These are phyloP conservation scores for Celastrina argiolus DNA, from an alignment of 2,888 invertebrate species.

Conservation along the genomic window DNA sequence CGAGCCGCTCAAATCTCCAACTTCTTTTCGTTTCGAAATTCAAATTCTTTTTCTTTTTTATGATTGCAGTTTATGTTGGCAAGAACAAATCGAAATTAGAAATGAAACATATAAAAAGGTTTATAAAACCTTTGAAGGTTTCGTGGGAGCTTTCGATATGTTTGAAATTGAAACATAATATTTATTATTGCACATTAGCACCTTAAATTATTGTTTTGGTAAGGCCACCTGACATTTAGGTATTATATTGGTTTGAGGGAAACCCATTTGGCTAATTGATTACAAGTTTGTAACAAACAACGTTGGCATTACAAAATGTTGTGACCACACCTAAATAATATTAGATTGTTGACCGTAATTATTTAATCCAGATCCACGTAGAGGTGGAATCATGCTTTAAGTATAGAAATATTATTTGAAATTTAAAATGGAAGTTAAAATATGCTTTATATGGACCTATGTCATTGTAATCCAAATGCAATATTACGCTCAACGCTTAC, in stretches of 20 bases:
- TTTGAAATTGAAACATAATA: constrained; percentile 22
- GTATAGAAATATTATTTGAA: too few relatives aligned
- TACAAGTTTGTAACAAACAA: not conserved
- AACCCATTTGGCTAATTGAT: not conserved
- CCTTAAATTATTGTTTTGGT: not conserved
- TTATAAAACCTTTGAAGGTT: constrained; percentile 39
- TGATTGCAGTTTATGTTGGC: not conserved
- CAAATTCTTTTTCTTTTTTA: not conserved
- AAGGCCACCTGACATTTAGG: not conserved
- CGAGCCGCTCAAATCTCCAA: constrained; percentile 28
- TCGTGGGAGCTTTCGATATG: constrained; percentile 48
- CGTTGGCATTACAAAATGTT: too few relatives aligned
- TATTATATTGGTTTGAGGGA: not conserved
- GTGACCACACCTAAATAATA: too few relatives aligned
- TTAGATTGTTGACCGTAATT: too few relatives aligned
- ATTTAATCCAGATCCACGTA: too few relatives aligned
- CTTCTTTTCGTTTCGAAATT: not conserved
- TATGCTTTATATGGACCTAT: too few relatives aligned
- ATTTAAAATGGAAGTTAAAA: too few relatives aligned
- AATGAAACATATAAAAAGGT: not conserved
- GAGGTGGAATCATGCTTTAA: too few relatives aligned
- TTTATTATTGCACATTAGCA: constrained; percentile 22
- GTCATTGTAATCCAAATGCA: too few relatives aligned
- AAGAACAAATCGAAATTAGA: not conserved
- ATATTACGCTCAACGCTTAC: too few relatives aligned